These are phyloP conservation scores for Sebastes nivosus DNA, from an alignment of 2,797 vertebrate species.

Conservation along the genomic window DNA sequence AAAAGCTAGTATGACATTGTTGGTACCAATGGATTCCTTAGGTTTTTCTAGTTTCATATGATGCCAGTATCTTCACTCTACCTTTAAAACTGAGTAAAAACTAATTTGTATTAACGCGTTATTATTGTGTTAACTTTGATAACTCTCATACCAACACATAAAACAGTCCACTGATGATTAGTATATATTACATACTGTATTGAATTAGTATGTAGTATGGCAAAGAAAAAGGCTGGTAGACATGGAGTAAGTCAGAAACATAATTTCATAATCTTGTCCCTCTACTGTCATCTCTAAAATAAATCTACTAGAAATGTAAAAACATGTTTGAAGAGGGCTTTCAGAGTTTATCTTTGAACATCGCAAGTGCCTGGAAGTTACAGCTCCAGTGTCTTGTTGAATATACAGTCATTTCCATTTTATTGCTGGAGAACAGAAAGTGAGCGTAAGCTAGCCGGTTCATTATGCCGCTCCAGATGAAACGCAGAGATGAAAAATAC, in stretches of 20 bases:
- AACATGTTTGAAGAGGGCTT: neutral
- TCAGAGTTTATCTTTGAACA: slow-evolving; percentile 27
- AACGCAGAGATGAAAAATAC: slow-evolving; percentile 32
- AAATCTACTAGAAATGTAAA: slow-evolving; percentile 2
- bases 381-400: slow-evolving; percentile 14
- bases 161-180: neutral
- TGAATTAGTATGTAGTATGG: neutral
- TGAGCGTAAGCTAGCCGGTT: slow-evolving; percentile 9
- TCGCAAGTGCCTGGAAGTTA: slow-evolving; percentile 5
- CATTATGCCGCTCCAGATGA: slow-evolving; percentile 32
- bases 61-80: too few species aligned
- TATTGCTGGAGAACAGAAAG: slow-evolving; percentile 10
- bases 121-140: too few species aligned
- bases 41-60: too few species aligned
- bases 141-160: too few species aligned
- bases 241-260: neutral
- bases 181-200: neutral
- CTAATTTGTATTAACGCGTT: too few species aligned
- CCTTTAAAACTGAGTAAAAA: too few species aligned
- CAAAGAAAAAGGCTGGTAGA: neutral
- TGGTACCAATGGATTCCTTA: too few species aligned
- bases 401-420: slow-evolving; percentile 16
- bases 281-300: neutral
- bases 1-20: too few species aligned
- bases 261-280: neutral